Conservation (phyloP, 2,113 vertebrate species). For the Odobenus rosmarus region DNA sequence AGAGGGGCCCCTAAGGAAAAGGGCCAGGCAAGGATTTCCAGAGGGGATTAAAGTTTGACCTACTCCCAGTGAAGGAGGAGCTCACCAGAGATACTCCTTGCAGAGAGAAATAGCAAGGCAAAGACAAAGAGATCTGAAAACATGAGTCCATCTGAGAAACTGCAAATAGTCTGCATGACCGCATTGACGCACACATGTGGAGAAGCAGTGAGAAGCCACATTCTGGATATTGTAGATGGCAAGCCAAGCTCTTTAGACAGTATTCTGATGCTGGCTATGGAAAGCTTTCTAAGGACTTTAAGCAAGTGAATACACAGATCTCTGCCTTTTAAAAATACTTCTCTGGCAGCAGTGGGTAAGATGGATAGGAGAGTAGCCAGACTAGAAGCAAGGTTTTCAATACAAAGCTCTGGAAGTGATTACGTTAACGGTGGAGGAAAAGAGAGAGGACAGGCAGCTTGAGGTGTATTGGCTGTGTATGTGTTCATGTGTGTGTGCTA, state of each 20-base stretch:
- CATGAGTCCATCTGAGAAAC: background rate
- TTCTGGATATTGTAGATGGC: background rate
- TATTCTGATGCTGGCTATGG: background rate
- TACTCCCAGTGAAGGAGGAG: background rate
- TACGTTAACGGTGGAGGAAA: background rate
- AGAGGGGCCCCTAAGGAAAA: background rate
- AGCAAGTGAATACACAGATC: background rate
- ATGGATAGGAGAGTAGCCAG: background rate
- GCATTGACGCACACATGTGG: background rate
- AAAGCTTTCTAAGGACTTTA: background rate
- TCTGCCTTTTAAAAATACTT: background rate
- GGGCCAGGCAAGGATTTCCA: background rate
- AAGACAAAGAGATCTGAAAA: background rate
- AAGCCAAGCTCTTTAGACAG: background rate
- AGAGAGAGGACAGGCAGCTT: background rate
- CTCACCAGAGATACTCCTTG: background rate
- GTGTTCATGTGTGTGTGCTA: background rate
- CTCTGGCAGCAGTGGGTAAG: background rate
- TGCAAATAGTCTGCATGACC: background rate
- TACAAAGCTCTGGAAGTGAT: background rate
- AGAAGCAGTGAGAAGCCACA: background rate
- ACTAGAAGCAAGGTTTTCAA: background rate
- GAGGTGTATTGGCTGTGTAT: background rate
- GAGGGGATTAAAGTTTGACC: background rate
- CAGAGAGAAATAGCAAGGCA: background rate